Evolutionary conservation across 2,113 vertebrate genomes (phyloP).

Genomic region (Hippolais icterina): DNA sequence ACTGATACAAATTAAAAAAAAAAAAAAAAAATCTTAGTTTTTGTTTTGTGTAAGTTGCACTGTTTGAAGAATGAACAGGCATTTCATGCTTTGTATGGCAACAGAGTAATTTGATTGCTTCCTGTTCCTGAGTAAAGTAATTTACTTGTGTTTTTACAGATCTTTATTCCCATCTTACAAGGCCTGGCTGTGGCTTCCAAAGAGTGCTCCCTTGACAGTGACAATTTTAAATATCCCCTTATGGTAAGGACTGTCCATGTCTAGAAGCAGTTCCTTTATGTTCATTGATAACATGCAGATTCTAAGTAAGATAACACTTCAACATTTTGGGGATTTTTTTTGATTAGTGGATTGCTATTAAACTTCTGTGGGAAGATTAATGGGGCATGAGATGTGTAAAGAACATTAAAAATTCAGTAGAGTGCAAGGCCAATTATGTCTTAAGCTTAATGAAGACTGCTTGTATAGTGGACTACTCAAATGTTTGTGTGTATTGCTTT

Average conservation of each 20-base stretch:
- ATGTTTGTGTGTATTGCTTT: not conserved
- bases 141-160: constrained; percentile 74
- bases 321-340: not conserved
- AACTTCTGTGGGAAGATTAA: not conserved
- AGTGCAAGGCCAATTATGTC: not conserved
- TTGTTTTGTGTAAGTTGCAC: not conserved
- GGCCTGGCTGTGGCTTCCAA: constrained; percentile 92
- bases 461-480: not conserved
- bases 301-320: not conserved
- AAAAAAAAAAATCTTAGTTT: not conserved
- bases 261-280: not conserved
- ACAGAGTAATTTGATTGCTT: not conserved
- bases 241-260: constrained; percentile 82
- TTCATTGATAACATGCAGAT: not conserved
- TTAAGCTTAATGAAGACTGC: not conserved
- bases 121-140: not conserved
- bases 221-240: constrained; percentile 98
- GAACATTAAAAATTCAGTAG: not conserved
- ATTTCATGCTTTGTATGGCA: not conserved
- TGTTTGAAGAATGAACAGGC: not conserved
- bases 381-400: not conserved
- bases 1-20: not conserved
- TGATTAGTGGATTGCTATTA: not conserved
- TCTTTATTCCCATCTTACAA: constrained; percentile 95
- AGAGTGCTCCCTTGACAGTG: constrained; percentile 96